Evolutionary conservation across 2,888 invertebrate species (phyloP).

Genomic region (Tenthredo livida): DNA sequence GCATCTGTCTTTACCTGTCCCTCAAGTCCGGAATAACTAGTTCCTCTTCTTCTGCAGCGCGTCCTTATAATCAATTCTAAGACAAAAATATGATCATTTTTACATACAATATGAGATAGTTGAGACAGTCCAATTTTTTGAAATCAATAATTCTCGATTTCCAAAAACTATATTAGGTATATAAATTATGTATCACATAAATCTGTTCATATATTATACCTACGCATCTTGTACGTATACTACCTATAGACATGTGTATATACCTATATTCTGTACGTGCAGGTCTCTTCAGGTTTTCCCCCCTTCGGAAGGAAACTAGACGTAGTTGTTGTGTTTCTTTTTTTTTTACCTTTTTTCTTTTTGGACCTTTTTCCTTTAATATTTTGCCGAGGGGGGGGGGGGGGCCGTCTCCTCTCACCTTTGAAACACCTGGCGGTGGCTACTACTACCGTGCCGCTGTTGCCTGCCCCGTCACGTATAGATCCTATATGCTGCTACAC

Average conservation of each 20-base stretch:
- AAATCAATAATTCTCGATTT: too few species aligned
- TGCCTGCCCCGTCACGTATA: background rate
- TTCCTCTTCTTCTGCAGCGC: background rate
- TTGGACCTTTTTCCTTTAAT: conserved; percentile 10
- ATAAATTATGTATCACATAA: background rate
- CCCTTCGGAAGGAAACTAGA: conserved; percentile 2
- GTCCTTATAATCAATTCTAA: background rate
- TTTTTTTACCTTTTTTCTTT: background rate
- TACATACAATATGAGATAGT: background rate
- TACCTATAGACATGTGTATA: too few species aligned
- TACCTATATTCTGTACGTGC: background rate
- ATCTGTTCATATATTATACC: background rate
- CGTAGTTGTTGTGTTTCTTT: background rate
- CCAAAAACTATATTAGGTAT: too few species aligned
- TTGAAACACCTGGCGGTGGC: conserved; percentile 75
- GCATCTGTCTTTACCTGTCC: conserved; percentile 3
- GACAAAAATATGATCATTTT: background rate
- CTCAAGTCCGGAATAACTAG: background rate
- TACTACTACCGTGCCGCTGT: conserved; percentile 42
- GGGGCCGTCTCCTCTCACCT: conserved; percentile 71
- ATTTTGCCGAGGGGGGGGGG: conserved; percentile 35
- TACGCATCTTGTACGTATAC: background rate
- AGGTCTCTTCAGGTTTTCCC: background rate
- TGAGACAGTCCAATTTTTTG: too few species aligned
- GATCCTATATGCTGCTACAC: background rate